These are phyloP conservation scores for Raja brachyura DNA, from an alignment of 2,113 vertebrate species.

Conservation along the genomic window DNA sequence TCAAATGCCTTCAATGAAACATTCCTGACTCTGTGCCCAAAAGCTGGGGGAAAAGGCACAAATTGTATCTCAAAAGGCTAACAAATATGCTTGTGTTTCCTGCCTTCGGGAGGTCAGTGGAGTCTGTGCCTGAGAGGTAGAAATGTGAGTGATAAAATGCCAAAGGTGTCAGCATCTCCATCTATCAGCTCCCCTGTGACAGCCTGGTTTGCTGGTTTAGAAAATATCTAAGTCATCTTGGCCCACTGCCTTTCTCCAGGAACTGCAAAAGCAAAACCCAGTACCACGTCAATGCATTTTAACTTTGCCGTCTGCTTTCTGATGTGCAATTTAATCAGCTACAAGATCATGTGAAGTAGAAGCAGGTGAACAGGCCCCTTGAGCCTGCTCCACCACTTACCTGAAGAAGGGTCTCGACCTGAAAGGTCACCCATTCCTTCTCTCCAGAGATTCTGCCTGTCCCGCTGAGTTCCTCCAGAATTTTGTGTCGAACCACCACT, in stretches of 20 bases:
- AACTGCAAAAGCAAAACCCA: not conserved
- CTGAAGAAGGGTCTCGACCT: no score
- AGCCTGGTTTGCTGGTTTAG: not conserved
- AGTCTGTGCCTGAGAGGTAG: not conserved
- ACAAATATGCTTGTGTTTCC: not conserved
- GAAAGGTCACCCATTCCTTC: no score
- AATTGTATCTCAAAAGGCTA: not conserved
- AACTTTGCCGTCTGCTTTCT: not conserved
- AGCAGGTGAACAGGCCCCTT: not conserved
- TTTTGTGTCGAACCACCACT: not conserved
- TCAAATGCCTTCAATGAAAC: not conserved
- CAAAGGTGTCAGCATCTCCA: not conserved
- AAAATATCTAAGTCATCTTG: constrained; percentile 7
- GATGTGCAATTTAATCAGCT: not conserved
- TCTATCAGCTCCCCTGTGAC: not conserved
- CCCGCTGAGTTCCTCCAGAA: no score
- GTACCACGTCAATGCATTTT: not conserved
- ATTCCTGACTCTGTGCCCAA: not conserved
- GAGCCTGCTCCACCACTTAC: no score
- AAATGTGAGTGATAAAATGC: not conserved
- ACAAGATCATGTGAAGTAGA: not conserved
- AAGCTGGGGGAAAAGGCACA: not conserved
- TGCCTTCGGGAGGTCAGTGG: not conserved
- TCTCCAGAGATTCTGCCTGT: no score
- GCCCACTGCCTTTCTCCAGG: not conserved